Evolutionary conservation across 2,888 invertebrate species (phyloP), one percentile per base, ranked within the genome.

Genomic region (Pyrocoelia pectoralis): DNA sequence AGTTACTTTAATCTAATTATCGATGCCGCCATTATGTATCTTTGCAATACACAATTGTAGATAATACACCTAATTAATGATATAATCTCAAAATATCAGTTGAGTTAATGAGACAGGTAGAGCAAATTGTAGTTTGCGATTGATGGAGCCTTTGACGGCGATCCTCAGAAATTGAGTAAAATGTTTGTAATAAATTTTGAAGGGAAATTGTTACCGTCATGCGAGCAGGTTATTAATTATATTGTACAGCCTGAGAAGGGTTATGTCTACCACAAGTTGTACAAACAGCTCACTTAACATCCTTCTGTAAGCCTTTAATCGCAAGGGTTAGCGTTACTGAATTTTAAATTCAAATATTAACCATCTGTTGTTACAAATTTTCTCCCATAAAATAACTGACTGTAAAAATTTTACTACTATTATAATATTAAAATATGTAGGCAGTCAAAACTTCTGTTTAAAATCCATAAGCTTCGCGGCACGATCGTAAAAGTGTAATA

Each of bases 181-280:
- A 43, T 15, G 15, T 13, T 29, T 46, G 13, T 14, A 38, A 49
- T 48, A 18, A 48, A 56, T 56, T n/a, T 12, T 8, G 5, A 56
- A 13, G 46, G 18, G 46, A 8, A 49, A 49, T 56, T 48, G 18
- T 48, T 49, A 49, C 13, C 43, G 19, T 14, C 15, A 9, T 38
- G 43, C 28, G 38, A 28, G 10, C 5, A 46, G 38, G 38, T 48
- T 19, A 56, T 49, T 56, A 56, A 55, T 55, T 55, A 55, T 18
- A 15, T 24, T 24, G 46, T 43, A 14, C n/a, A 55, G 6, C 15
- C 29, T 46, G 48, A 54, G 40, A 54, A 41, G 54, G 54, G 41
- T 54, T 54, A 53, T 19, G 40, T 41, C 14, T 24, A 28, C 54
- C 43, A 41, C 54, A 46, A 54, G 43, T 54, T 54, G 41, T 24